A percentile compares a stretch with the other conserved stretches of the same genome.
Evolutionary conservation across 2,888 invertebrate species (phyloP).

Genomic region (Harmothoe impar): DNA sequence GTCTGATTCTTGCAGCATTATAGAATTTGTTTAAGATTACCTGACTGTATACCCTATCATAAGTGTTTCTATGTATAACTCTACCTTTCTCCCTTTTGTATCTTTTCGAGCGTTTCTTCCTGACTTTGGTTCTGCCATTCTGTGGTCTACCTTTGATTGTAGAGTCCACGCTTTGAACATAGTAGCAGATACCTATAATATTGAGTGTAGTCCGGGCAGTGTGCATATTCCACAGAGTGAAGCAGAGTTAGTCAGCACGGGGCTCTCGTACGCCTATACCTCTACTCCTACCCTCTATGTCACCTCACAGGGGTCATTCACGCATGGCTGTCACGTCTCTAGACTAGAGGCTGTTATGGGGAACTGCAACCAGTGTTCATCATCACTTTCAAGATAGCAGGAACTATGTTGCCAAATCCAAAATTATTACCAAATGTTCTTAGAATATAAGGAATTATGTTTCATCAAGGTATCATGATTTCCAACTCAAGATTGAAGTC

Average conservation of each 20-base stretch:
- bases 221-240: slow-evolving; percentile 19
- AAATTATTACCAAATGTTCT: too few relatives aligned
- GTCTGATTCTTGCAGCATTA: slow-evolving; percentile 4
- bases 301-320: slow-evolving; percentile 46
- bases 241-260: slow-evolving; percentile 43
- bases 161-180: background rate
- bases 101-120: background rate
- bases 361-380: background rate
- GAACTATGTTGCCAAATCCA: background rate
- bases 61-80: background rate
- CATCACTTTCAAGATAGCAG: slow-evolving; percentile 40
- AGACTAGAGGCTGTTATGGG: slow-evolving; percentile 26
- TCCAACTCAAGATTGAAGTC: too few relatives aligned
- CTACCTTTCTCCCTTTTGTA: background rate
- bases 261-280: slow-evolving; percentile 61
- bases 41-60: background rate
- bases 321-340: slow-evolving; percentile 57
- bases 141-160: background rate
- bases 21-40: background rate
- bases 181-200: background rate
- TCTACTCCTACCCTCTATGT: slow-evolving; percentile 48
- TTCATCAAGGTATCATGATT: too few relatives aligned
- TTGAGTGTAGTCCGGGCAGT: background rate
- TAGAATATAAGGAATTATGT: too few relatives aligned
- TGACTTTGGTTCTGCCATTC: background rate